Evolutionary conservation across 2,113 vertebrate species (phyloP), one percentile per base, ranked within the genome.

Genomic region (Ochotona curzoniae): DNA sequence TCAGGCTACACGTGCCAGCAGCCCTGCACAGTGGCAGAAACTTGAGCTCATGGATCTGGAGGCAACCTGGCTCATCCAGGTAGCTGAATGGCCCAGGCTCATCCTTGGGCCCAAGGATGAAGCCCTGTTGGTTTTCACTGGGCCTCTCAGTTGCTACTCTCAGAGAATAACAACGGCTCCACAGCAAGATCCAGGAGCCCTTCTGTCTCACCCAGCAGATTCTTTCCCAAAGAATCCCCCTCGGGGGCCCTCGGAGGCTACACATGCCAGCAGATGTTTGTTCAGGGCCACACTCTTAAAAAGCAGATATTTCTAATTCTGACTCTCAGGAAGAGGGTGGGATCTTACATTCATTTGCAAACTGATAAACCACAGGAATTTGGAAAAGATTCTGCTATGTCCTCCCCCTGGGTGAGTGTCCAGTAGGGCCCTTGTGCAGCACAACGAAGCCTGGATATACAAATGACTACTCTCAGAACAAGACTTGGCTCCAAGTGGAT

Each of bases 221-320:
- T 63, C 67, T 85, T n/a, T 61, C 38, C 60, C 1, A 57, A 83
- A n/a, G 6, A 73, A 69, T 66, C 71, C 21, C 17, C 66, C 20
- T 23, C 51, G 10, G 32, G 64, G 28, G 13, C 47, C 64, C 75
- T 67, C 28, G 7, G 13, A 38, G 28, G n/a, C 63, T n/a, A 71
- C 83, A 78, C 15, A 70, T 7, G 38, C 35, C 82, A 78, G 69
- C 64, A 90, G 76, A 32, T 54, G 64, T 35, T 63, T 82, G 61
- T 83, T 67, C 64, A 44, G 70, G 35, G 18, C 17, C 70, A 87
- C 64, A 67, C 57, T 61, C 64, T 78, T 73, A 57, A 87, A 61
- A 87, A 90, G 78, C 57, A 83, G 71, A 25, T 73, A 73, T 94
- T 38, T 90, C 71, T 90, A 54, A 90, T 87, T 82, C 90, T 49